Percentiles rank a stretch among this genome's conserved stretches.
These are phyloP conservation scores for Cantharis rufa DNA, from an alignment of 2,888 invertebrate genomes.

Conservation along the genomic window DNA sequence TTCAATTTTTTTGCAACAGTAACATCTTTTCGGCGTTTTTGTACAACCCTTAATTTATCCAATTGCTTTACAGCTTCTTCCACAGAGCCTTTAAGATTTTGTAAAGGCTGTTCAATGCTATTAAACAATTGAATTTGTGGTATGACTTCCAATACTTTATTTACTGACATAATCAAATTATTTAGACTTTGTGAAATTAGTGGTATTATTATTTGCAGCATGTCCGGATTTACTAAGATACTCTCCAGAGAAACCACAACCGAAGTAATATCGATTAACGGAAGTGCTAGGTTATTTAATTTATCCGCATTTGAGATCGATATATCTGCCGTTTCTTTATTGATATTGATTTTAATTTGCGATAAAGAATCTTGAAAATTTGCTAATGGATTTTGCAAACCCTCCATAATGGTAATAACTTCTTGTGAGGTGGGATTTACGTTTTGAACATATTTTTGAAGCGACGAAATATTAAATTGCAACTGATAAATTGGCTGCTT, in stretches of 20 bases:
- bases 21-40: conserved; percentile 3
- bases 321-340: conserved; percentile 13
- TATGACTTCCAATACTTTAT: conserved; percentile 3
- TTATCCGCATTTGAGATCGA: conserved; percentile 19
- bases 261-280: conserved; percentile 33
- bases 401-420: not conserved
- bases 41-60: not conserved
- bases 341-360: conserved; percentile 13
- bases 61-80: conserved; percentile 9
- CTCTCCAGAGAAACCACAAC: conserved; percentile 23
- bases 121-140: conserved; percentile 8
- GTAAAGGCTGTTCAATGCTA: conserved; percentile 17
- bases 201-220: conserved; percentile 2
- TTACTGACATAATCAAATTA: not conserved
- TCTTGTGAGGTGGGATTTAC: not conserved
- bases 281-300: conserved; percentile 35
- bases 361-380: conserved; percentile 21
- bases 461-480: not conserved
- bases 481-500: conserved; percentile 6
- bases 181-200: conserved; percentile 9
- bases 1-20: conserved; percentile 9
- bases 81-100: conserved; percentile 7
- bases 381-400: conserved; percentile 12
- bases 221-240: conserved; percentile 2
- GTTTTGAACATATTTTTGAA: conserved; percentile 2